Evolutionary conservation across 1,140 invertebrate species (phyloP), one percentile per base, ranked within the genome.

Genomic region (Drosophila bocki): DNA sequence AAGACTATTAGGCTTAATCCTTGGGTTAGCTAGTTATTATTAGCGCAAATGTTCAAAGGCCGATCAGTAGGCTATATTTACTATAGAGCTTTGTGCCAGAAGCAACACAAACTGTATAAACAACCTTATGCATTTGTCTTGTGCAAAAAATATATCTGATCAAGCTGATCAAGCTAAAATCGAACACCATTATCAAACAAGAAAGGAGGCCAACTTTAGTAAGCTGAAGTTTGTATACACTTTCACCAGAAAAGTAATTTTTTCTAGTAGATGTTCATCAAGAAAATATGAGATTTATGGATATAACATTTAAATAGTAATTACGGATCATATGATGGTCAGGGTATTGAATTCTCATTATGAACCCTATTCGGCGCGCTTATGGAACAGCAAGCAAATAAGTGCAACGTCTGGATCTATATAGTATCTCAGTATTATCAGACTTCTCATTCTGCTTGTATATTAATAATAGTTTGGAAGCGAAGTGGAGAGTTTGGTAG

Each of bases 261-360:
- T 26, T 26, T 26, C 26, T 26, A 26, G 26, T 26, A 5, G 26
- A 5, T 26, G 26, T 26, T 26, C 4, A 26, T 26, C 26, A 26
- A 26, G 26, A 26, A 6, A 6, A 26, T 26, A 6, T 26, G 6
- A 26, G 0, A 26, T 26, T 26, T 26, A 6, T 26, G 6, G 26
- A 6, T 26, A 2, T 4, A 26, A 26, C 6, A 26, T 26, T 26
- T 6, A 26, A 56, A 56, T 8, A 22, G 19, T 56, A 56, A 56
- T 56, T 56, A 39, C 53, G 35, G 53, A 56, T 56, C 35, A 56
- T 56, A 56, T 56, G 22, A 56, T 39, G 13, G 53, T 56, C 35
- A 56, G 35, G 53, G 33, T 39, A 56, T 56, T 39, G 13, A 26
- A 22, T 39, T n/a, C 35, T 22, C 19, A 11, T 22, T n/a, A n/a